Conservation (phyloP, 2,113 vertebrate species). For the Eretmochelys imbricata region DNA sequence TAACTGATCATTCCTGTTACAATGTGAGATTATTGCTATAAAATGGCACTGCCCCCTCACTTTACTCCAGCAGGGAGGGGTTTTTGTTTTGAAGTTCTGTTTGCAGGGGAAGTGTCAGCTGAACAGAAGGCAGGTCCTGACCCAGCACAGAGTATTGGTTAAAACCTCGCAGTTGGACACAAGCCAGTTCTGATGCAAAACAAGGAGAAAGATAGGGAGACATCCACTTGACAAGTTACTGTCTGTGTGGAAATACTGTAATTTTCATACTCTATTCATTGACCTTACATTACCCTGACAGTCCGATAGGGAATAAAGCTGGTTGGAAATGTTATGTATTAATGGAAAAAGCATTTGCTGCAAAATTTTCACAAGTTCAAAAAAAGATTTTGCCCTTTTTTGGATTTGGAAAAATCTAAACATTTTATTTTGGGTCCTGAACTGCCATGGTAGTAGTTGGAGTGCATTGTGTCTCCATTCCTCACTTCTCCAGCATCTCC, state of each 20-base stretch:
- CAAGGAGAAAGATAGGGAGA: background rate
- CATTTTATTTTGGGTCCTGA: background rate
- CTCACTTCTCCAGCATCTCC: background rate
- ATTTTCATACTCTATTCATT: background rate
- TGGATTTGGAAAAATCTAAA: background rate
- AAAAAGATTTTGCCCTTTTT: rapidly evolving
- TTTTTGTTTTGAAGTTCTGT: background rate
- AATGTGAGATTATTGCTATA: slow-evolving; percentile 22
- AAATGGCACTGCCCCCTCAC: background rate
- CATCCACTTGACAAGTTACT: background rate
- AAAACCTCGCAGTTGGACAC: background rate
- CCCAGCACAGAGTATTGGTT: background rate
- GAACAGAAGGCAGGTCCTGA: background rate
- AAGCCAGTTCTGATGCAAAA: background rate
- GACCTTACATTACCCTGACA: background rate
- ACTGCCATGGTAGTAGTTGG: background rate
- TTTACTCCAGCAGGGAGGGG: background rate
- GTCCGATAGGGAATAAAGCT: background rate
- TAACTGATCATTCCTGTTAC: slow-evolving; percentile 43
- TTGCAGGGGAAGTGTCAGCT: background rate
- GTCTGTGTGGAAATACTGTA: background rate
- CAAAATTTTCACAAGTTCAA: background rate
- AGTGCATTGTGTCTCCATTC: background rate
- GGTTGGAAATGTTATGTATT: background rate
- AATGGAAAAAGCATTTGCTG: background rate